Conservation (phyloP, 23 tunicate genomes). For the Pegea sp. region DNA sequence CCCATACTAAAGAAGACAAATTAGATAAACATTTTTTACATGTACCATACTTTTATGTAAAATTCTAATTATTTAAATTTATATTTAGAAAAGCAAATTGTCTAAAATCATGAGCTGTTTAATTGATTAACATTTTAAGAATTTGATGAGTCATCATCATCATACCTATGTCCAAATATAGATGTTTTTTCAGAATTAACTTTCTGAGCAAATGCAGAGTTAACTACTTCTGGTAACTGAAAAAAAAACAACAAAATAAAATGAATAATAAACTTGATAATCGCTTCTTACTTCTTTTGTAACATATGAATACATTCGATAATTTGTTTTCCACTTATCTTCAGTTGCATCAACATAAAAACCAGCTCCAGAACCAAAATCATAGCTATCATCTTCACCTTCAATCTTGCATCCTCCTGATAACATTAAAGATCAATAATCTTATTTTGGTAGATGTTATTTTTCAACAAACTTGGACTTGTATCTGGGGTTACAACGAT, state of each 20-base stretch:
- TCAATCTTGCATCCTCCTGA: constrained; percentile 65
- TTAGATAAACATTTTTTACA: no score
- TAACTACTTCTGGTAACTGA: constrained; percentile 19
- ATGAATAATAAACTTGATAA: no score
- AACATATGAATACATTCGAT: constrained; percentile 86
- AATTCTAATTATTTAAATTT: no score
- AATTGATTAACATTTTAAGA: not conserved
- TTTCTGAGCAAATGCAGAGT: constrained; percentile 6
- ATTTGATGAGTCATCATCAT: not conserved
- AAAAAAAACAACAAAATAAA: no score
- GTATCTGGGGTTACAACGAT: constrained; percentile 86
- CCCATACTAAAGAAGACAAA: constrained; percentile 45
- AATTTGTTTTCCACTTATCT: constrained; percentile 80
- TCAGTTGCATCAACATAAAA: constrained; percentile 96
- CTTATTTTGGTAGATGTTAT: no score
- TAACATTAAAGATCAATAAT: no score
- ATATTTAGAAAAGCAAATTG: no score
- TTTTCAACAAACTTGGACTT: constrained; percentile 47
- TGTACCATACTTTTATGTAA: no score
- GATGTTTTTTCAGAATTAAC: constrained; percentile 24
- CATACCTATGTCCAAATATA: constrained; percentile 60
- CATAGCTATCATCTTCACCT: constrained; percentile 87
- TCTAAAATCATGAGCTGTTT: not conserved
- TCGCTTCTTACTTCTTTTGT: constrained; percentile 53
- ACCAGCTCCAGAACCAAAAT: constrained; percentile 98